A percentile compares a stretch with the other conserved stretches of the same genome.
Conservation (phyloP, 2,888 invertebrate species). For the Cremastinae sp. region DNA sequence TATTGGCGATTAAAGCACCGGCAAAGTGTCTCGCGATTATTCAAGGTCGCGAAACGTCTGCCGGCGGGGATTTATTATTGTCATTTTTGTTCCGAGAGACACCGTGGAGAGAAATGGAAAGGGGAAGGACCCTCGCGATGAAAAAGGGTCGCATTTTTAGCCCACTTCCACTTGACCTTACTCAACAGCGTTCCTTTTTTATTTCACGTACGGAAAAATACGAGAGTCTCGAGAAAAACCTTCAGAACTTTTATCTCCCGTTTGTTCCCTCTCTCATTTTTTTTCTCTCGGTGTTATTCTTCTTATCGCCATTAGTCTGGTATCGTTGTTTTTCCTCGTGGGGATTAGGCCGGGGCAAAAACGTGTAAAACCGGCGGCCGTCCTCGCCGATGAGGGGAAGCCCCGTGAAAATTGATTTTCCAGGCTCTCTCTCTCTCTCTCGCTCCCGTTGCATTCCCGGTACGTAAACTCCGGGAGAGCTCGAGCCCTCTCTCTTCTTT, state of each 20-base stretch:
- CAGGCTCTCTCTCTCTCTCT: constrained; percentile 64
- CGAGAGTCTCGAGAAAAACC: constrained; percentile 39
- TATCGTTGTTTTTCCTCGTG: constrained; percentile 30
- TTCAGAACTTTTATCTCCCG: constrained; percentile 37
- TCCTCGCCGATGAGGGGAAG: constrained; percentile 53
- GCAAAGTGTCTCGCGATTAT: constrained; percentile 43
- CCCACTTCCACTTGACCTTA: constrained; percentile 59
- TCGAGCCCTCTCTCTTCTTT: constrained; percentile 42
- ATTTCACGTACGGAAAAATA: constrained; percentile 25
- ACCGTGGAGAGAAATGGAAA: constrained; percentile 1
- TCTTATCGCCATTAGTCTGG: constrained; percentile 11
- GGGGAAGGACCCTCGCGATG: constrained; percentile 40
- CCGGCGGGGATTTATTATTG: constrained; percentile 57
- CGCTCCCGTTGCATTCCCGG: constrained; percentile 54
- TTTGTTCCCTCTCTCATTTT: constrained; percentile 12
- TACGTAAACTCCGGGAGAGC: constrained; percentile 61
- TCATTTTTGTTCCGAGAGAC: constrained; percentile 42
- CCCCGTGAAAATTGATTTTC: constrained; percentile 66
- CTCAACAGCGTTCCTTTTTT: constrained; percentile 51
- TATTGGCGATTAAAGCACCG: constrained; percentile 43
- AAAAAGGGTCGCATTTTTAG: constrained; percentile 52
- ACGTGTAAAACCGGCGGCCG: constrained; percentile 39
- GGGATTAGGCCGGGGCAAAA: constrained; percentile 36
- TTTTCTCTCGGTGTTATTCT: not conserved
- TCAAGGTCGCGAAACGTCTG: constrained; percentile 61